These are phyloP conservation scores for Papilio dardanus DNA, from an alignment of 1,140 invertebrate species.

Conservation along the genomic window DNA sequence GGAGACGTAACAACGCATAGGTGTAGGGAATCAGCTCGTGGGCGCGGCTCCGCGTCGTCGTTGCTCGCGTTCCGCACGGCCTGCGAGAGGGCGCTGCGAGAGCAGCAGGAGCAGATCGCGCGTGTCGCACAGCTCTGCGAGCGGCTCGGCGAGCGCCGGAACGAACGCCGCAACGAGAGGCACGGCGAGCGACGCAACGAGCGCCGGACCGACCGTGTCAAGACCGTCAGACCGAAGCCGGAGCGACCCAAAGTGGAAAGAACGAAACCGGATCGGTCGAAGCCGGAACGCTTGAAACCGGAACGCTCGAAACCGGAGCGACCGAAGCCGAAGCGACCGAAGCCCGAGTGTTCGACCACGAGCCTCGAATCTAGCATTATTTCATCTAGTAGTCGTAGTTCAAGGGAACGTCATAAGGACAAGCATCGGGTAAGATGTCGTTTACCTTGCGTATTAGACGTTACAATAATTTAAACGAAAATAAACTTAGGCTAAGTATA, in stretches of 20 bases:
- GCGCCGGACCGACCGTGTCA: conserved; percentile 18
- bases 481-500: neutral
- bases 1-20: conserved; percentile 30
- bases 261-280: neutral
- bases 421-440: conserved; percentile 47
- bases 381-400: conserved; percentile 48
- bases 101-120: conserved; percentile 66
- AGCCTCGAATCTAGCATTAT: conserved; percentile 46
- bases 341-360: conserved; percentile 27
- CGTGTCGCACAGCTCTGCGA: conserved; percentile 65
- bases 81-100: conserved; percentile 61
- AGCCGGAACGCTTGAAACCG: conserved; percentile 14
- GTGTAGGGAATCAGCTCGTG: conserved; percentile 27
- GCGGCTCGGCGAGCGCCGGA: conserved; percentile 43
- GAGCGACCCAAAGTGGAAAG: conserved; percentile 22
- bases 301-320: conserved; percentile 23
- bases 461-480: neutral
- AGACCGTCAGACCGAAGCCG: conserved; percentile 3
- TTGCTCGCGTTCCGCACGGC: conserved; percentile 56
- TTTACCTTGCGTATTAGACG: neutral
- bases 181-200: conserved; percentile 28
- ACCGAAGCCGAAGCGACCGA: conserved; percentile 25
- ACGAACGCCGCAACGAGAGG: conserved; percentile 38
- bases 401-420: conserved; percentile 47
- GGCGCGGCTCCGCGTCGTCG: conserved; percentile 44